A percentile compares a stretch with the other conserved stretches of the same genome.
Conservation (phyloP, 1,140 invertebrate species). For the Drosophila kepulauana region DNA sequence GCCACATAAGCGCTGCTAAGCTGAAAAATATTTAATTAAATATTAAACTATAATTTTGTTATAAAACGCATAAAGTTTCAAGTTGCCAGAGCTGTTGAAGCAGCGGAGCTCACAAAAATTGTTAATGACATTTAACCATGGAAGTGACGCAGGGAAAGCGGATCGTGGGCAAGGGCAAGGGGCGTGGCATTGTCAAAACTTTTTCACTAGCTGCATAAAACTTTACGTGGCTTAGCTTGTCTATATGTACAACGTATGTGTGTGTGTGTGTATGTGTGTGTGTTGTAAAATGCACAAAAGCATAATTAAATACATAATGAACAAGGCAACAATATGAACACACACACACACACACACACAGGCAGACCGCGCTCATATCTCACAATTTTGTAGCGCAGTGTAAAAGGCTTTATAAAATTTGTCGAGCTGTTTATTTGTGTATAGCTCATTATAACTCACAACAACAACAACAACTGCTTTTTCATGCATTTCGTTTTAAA, state of each 20-base stretch:
- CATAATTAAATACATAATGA: conserved; percentile 83
- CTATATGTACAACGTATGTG: conserved; percentile 13
- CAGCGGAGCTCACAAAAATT: conserved; percentile 64
- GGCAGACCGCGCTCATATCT: conserved; percentile 28
- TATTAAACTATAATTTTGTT: conserved; percentile 78
- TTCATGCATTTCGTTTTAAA: conserved; percentile 15
- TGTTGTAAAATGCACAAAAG: conserved; percentile 75
- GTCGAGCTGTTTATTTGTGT: conserved; percentile 28
- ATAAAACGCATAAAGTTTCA: conserved; percentile 65
- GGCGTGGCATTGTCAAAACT: conserved; percentile 43
- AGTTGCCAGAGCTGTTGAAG: conserved; percentile 57
- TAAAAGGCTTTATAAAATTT: conserved; percentile 51
- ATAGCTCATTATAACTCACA: conserved; percentile 46
- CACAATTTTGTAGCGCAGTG: conserved; percentile 38
- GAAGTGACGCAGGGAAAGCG: conserved; percentile 6
- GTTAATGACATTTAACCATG: conserved; percentile 73
- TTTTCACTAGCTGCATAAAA: conserved; percentile 63
- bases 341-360: not conserved
- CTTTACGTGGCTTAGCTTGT: conserved; percentile 67
- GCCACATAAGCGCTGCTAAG: conserved; percentile 47
- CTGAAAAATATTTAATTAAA: conserved; percentile 74
- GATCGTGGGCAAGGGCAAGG: not conserved
- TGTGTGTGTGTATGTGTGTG: conserved; percentile 22
- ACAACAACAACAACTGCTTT: conserved; percentile 27
- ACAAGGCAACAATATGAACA: conserved; percentile 68